Conservation (phyloP, 2,113 vertebrate genomes). For the Pluvialis apricaria region DNA sequence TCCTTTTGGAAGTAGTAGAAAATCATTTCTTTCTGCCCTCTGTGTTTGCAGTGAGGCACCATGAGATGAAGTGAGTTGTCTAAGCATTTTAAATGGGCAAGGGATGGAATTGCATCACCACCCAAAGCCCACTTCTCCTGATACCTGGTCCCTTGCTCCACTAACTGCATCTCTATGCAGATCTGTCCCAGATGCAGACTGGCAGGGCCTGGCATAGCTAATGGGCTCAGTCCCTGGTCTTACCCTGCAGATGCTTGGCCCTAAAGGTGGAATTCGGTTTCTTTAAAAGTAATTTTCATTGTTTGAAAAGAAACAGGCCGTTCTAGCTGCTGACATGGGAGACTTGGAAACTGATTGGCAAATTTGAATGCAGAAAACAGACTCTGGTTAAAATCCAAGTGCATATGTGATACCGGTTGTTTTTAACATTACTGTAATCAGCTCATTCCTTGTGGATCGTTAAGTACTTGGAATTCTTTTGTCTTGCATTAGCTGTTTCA, state of each 20-base stretch:
- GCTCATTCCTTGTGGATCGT: not conserved
- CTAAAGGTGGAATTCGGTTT: not conserved
- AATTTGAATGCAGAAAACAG: not conserved
- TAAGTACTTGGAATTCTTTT: not conserved
- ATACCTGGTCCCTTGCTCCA: not conserved
- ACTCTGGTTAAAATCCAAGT: not conserved
- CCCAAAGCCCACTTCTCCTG: not conserved
- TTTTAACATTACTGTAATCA: not conserved
- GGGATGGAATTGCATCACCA: not conserved
- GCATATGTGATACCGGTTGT: not conserved
- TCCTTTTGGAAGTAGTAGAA: not conserved
- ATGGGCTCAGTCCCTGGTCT: not conserved
- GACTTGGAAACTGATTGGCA: not conserved
- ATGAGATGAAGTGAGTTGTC: not conserved
- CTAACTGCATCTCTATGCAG: not conserved
- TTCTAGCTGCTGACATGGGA: not conserved
- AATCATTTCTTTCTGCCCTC: not conserved
- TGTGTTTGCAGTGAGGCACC: not conserved
- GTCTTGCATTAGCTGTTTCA: not conserved
- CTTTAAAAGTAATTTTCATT: not conserved
- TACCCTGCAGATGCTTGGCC: not conserved
- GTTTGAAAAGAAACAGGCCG: not conserved
- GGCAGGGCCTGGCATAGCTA: not conserved
- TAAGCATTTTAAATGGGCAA: not conserved
- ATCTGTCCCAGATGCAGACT: not conserved